Evolutionary conservation across 2,113 vertebrate species (phyloP), one percentile per base, ranked within the genome.

Genomic region (Silurus asotus): DNA sequence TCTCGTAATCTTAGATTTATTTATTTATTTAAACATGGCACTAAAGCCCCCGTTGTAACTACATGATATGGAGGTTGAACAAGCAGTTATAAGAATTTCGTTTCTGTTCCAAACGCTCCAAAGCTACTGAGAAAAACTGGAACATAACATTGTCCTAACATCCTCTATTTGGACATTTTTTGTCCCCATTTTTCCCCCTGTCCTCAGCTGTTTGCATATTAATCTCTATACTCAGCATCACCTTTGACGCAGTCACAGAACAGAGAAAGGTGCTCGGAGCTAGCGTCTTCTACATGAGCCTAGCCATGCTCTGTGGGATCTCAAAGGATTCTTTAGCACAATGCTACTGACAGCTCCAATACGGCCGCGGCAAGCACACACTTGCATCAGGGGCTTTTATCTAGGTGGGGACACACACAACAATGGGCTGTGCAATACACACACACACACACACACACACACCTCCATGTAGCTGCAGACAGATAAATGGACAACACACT

Each of bases 331-430:
- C 86, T 84, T 92, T 62, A 83, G 84, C 48, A 53, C 89, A 81
- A 65, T 53, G 55, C 80, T 77, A 92, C 88, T 88, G 89, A 90
- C 90, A 89, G 84, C 82, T 92, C 91, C 91, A 91, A 91, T 90
- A 90, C 86, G 84, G 48, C 79, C 51, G 58, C 86, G 84, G 69
- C 37, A 61, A 87, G 74, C 62, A 62, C 62, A 49, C 28, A 56
- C 78, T 86, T 75, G 67, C 86, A 5, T 53, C 19, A 8, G 25
- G 59, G 9, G 48, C 89, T 89, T 87, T 83, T 80, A 88, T 89
- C 80, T 89, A 8, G 2, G 79, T 0, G 15, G 3, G 20, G 79
- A 37, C 28, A 23, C 51, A 64, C 51, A 72, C 17, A 45, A 55
- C 13, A 70, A 77, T 64, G 17, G 48, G 1, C 56, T 25, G 14